phyloP scores from a whole-genome alignment of 1,140 invertebrate genomes.

The Drosophila ercepeae region DNA sequence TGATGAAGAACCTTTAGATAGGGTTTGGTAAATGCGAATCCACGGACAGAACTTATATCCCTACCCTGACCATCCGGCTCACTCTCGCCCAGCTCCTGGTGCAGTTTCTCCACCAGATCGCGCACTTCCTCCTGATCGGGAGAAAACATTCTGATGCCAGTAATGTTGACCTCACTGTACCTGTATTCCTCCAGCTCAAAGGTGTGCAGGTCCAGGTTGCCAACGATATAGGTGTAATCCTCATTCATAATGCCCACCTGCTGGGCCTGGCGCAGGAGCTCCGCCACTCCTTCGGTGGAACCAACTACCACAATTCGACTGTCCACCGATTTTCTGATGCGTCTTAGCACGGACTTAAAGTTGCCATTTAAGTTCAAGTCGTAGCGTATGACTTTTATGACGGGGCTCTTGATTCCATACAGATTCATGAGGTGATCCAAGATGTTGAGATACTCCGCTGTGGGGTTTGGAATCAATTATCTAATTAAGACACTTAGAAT shows the following conservation, averaged over 20 bases:
- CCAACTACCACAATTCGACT: slow-evolving; percentile 92
- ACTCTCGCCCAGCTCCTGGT: slow-evolving; percentile 60
- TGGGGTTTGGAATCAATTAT: not conserved
- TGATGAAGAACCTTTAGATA: slow-evolving; percentile 50
- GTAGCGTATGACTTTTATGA: slow-evolving; percentile 86
- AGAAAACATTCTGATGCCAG: slow-evolving; percentile 89
- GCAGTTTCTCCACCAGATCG: slow-evolving; percentile 56
- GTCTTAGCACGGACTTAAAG: slow-evolving; percentile 84
- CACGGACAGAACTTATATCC: not conserved
- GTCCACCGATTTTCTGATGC: slow-evolving; percentile 86
- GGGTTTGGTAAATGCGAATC: no score
- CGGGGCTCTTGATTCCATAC: slow-evolving; percentile 85
- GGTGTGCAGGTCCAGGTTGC: slow-evolving; percentile 91
- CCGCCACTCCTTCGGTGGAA: slow-evolving; percentile 86
- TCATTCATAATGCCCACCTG: slow-evolving; percentile 94
- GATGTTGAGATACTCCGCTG: slow-evolving; percentile 87
- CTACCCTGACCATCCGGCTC: slow-evolving; percentile 50
- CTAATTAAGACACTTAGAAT: not conserved
- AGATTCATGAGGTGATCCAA: slow-evolving; percentile 90
- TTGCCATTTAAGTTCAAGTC: slow-evolving; percentile 83
- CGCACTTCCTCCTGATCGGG: slow-evolving; percentile 81
- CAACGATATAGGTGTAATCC: slow-evolving; percentile 90
- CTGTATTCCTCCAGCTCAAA: slow-evolving; percentile 92
- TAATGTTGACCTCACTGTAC: slow-evolving; percentile 93
- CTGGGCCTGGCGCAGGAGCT: slow-evolving; percentile 89